Evolutionary conservation across 2,797 vertebrate species (phyloP).

Genomic region (Heterohyrax brucei): DNA sequence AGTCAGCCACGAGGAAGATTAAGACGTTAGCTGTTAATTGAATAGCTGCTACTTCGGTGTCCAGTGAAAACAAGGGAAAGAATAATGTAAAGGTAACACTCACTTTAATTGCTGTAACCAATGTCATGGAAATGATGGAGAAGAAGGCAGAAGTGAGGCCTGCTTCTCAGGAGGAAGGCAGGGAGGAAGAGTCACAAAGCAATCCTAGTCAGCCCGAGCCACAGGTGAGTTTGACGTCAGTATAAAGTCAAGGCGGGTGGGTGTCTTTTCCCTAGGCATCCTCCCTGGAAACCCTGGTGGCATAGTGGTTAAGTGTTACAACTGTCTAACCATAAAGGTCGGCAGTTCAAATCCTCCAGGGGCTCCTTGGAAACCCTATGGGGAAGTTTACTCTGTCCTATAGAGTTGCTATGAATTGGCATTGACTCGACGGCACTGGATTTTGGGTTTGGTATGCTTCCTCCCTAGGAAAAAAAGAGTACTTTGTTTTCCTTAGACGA

Average conservation of each 20-base stretch:
- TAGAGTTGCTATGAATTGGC: too few species aligned
- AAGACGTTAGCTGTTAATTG: constrained; percentile 86
- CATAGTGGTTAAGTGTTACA: too few species aligned
- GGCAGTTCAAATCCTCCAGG: too few species aligned
- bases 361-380: too few species aligned
- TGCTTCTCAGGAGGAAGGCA: constrained; percentile 13
- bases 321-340: too few species aligned
- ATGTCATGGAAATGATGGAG: constrained; percentile 64
- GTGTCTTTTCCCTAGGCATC: neutral
- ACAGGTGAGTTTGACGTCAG: constrained; percentile 60
- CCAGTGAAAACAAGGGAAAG: constrained; percentile 69
- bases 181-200: constrained; percentile 4
- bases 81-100: constrained; percentile 62
- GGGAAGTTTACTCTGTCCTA: too few species aligned
- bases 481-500: constrained; percentile 72
- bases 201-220: constrained; percentile 15
- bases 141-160: constrained; percentile 64
- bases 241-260: constrained; percentile 27
- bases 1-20: constrained; percentile 84
- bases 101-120: constrained; percentile 71
- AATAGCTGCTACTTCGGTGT: constrained; percentile 82
- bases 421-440: too few species aligned
- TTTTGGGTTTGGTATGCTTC: neutral
- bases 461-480: constrained; percentile 67
- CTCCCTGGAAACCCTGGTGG: constrained; percentile 3